Base-by-base conservation (phyloP, 1,140 invertebrate genomes). In the Megathymus violae region DNA sequence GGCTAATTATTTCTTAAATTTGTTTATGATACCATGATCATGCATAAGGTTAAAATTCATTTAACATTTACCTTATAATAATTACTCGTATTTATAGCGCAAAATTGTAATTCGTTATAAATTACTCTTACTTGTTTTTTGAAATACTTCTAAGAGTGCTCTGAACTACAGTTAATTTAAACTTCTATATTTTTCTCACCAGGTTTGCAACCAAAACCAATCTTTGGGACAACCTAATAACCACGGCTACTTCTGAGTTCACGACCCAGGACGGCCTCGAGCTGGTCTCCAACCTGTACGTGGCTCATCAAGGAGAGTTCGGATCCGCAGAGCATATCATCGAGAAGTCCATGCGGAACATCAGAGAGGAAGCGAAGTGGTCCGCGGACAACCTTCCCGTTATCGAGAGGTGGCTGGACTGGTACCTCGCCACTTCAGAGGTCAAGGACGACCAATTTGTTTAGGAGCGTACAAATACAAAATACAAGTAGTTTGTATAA, bases 201-300 rank as follows among this genome's bases (percentile, higher is more conserved):
- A n/a, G n/a, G n/a, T n/a, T n/a, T n/a, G n/a, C n/a, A n/a, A n/a
- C n/a, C n/a, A n/a, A n/a, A 74, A 93, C 93, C 0, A 93, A 94
- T 68, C 78, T 96, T 9, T 96, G 95, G 95, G 93, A 95, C 54
- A 94, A 92, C 71, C 85, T 96, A 3, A 93, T 96, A 9, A 93
- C 94, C 43, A 94, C 94, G 6, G 94, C 95, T 0, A 95, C 95
- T 0, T 94, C 93, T 0, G 92, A 93, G 7, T 96, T 96, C 75
- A 95, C 94, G 25, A 95, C 94, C 0, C 92, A 95, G 74, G 92
- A 94, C 62, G 95, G 95, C 6, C 88, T 95, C 15, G 92, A 95
- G 31, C 92, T 94, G 87, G 95, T 96, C 0, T 92, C 92, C 0
- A 91, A 93, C 25, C 70, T 95, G 0, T 94, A 95, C 50, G 81